These are phyloP conservation scores for Seriola aureovittata DNA, from an alignment of 2,113 vertebrate species.

Conservation along the genomic window DNA sequence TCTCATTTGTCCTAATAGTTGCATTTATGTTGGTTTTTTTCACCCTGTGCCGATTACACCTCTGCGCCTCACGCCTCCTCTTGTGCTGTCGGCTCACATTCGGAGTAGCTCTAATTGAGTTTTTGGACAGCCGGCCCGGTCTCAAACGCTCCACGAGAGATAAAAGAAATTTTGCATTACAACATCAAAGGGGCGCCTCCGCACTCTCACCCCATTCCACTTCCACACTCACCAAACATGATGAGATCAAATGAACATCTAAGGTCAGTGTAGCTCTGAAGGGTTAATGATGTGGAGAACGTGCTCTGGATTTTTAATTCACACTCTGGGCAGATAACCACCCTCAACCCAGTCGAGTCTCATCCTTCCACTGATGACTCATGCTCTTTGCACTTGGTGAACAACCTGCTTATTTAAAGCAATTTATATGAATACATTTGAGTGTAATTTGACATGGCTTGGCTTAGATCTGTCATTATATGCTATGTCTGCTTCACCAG, in stretches of 20 bases:
- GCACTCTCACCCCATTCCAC: constrained; percentile 24
- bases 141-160: constrained; percentile 66
- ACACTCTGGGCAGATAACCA: constrained; percentile 47
- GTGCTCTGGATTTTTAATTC: constrained; percentile 53
- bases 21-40: constrained; percentile 16
- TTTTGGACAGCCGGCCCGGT: constrained; percentile 61
- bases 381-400: constrained; percentile 44
- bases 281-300: constrained; percentile 71
- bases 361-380: constrained; percentile 43
- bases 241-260: constrained; percentile 67
- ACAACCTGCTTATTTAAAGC: constrained; percentile 62
- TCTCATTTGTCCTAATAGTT: constrained; percentile 46
- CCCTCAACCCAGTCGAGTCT: constrained; percentile 9
- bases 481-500: constrained; percentile 16
- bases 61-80: constrained; percentile 65
- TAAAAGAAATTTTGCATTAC: constrained; percentile 72
- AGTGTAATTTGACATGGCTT: constrained; percentile 45
- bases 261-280: constrained; percentile 66
- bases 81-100: constrained; percentile 58
- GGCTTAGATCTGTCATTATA: constrained; percentile 44
- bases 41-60: constrained; percentile 47
- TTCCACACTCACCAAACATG: constrained; percentile 46
- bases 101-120: constrained; percentile 62
- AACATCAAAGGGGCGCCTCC: constrained; percentile 64
- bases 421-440: constrained; percentile 40